Percentiles rank a stretch among this genome's conserved stretches.
phyloP scores from a whole-genome alignment of 2,888 invertebrate species.

The Sinopyrophorus schimmeli region DNA sequence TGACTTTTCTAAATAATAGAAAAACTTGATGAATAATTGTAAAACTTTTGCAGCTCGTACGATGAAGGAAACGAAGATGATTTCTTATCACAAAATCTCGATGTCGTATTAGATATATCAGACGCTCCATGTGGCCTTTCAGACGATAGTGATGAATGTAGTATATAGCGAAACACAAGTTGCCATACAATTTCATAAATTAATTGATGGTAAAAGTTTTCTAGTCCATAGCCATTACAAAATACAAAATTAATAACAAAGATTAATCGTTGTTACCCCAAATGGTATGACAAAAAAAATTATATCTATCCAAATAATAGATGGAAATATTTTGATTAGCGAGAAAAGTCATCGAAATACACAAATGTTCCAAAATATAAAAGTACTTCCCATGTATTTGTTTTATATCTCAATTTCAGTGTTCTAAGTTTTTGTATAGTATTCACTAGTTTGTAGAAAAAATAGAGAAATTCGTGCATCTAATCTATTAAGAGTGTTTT shows the following conservation, averaged over 20 bases:
- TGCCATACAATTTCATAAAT: slow-evolving; percentile 21
- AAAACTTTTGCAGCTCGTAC: slow-evolving; percentile 67
- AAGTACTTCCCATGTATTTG: too few species aligned
- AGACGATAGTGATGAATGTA: slow-evolving; percentile 65
- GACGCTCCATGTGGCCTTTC: slow-evolving; percentile 44
- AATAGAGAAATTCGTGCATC: slow-evolving; percentile 17
- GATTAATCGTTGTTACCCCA: slow-evolving; percentile 11
- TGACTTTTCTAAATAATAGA: too few species aligned
- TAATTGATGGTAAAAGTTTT: slow-evolving; percentile 19
- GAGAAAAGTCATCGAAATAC: slow-evolving; percentile 6
- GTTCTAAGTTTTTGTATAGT: slow-evolving; percentile 23
- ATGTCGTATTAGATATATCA: slow-evolving; percentile 59
- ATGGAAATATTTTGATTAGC: slow-evolving; percentile 20
- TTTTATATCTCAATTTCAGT: too few species aligned
- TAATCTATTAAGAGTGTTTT: slow-evolving; percentile 9
- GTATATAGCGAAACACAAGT: slow-evolving; percentile 56
- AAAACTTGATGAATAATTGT: too few species aligned
- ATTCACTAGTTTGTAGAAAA: slow-evolving; percentile 16
- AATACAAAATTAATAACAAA: too few species aligned
- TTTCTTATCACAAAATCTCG: slow-evolving; percentile 68
- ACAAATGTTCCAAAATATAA: not conserved
- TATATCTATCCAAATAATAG: too few species aligned
- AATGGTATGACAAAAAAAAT: slow-evolving; percentile 8
- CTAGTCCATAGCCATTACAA: too few species aligned
- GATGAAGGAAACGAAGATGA: slow-evolving; percentile 70